Evolutionary conservation across 2,888 invertebrate genomes (phyloP).

Genomic region (Drosophila demipolita): DNA sequence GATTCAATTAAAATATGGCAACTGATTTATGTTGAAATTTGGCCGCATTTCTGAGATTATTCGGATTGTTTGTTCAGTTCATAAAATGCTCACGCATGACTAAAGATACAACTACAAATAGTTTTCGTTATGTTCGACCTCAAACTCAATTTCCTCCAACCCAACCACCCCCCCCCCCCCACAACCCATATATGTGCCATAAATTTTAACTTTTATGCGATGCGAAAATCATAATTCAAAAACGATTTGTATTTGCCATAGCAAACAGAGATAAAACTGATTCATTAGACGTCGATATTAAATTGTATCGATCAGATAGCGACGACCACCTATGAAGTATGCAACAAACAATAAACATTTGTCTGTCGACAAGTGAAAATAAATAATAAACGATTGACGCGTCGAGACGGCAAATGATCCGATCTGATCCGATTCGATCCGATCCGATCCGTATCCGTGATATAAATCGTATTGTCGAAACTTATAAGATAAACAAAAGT

Average conservation of each 20-base stretch:
- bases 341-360: conserved; percentile 73
- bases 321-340: conserved; percentile 74
- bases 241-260: conserved; percentile 12
- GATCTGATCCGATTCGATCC: conserved; percentile 4
- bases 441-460: conserved; percentile 51
- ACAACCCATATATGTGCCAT: background rate
- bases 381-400: conserved; percentile 49
- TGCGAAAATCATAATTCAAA: conserved; percentile 50
- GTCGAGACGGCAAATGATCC: conserved; percentile 10
- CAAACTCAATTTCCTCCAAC: conserved; percentile 15
- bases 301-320: conserved; percentile 39
- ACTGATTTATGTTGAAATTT: conserved; percentile 5
- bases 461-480: conserved; percentile 73
- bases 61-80: conserved; percentile 24
- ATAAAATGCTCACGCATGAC: conserved; percentile 29
- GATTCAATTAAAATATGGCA: background rate
- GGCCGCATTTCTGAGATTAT: conserved; percentile 28
- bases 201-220: conserved; percentile 42
- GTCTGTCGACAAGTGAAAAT: conserved; percentile 65
- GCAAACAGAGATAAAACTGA: conserved; percentile 20
- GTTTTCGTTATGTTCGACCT: conserved; percentile 18
- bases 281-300: conserved; percentile 46
- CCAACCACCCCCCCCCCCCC: background rate
- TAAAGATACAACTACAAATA: conserved; percentile 29
- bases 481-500: conserved; percentile 66